Evolutionary conservation across 2,888 invertebrate genomes (phyloP), one percentile per base, ranked within the genome.

Genomic region (Germaria angustata): DNA sequence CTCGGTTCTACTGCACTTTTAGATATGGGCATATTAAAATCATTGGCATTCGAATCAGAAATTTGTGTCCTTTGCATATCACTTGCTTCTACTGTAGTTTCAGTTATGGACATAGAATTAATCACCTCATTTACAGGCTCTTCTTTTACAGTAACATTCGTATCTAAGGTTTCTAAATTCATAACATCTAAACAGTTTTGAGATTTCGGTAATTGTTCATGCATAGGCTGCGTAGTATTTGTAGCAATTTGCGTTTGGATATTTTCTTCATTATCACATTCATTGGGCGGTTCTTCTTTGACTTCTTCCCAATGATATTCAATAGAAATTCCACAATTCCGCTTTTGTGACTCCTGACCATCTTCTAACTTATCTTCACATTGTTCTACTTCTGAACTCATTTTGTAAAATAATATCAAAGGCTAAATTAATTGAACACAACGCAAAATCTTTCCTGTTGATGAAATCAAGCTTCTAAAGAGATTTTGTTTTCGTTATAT

Each of bases 41-140:
- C 20, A 20, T 2, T 17, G 8, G 41, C 22, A 39, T 20, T 36
- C n/a, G 22, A n/a, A 22, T 65, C 49, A 34, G 8, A n/a, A 13
- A 17, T 13, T 15, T 17, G 0, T 41, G 6, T n/a, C 41, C 13
- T 41, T 65, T 32, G 22, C 9, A 2, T n/a, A 8, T 2, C 13
- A 46, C 15, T 34, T 5, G 17, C 20, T 0, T 20, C 8, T 9
- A 11, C 0, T 11, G 73, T 20, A 2, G 55, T 55, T 36, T 75
- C 66, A 8, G 36, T 6, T 20, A 75, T 46, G 1, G 65, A 63
- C 65, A 75, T 75, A 28, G 36, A 66, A n/a, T 75, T 65, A 2
- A 66, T 46, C 1, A 34, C 46, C 3, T 68, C 57, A 39, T 7
- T 20, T 1, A 11, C 2, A 4, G 32, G 8, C 20, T 68, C 66